Percentiles rank a stretch among this genome's conserved stretches.
Conservation (phyloP, 2,888 invertebrate species). For the Neoaliturus tenellus region DNA sequence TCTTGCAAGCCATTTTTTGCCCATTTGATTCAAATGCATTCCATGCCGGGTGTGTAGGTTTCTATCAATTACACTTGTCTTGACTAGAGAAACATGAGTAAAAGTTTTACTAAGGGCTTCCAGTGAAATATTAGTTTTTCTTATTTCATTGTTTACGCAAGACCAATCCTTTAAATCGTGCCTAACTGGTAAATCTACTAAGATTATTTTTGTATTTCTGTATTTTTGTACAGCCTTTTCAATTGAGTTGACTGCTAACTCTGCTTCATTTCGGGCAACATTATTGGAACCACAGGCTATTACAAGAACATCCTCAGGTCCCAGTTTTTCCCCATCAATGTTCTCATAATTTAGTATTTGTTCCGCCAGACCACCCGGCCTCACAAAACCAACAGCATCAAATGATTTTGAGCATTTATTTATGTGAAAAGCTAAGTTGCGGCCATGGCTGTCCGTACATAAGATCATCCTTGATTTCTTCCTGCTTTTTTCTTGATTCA, state of each 20-base stretch:
- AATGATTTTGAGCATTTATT: background rate
- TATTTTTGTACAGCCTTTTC: background rate
- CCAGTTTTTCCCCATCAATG: background rate
- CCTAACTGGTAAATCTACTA: slow-evolving; percentile 3
- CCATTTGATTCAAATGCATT: no score
- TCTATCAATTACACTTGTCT: no score
- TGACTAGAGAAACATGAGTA: background rate
- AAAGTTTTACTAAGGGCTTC: background rate
- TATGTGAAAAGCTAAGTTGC: background rate
- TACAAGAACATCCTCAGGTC: background rate
- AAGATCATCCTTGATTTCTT: background rate
- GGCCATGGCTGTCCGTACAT: background rate
- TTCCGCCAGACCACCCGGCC: slow-evolving; percentile 20
- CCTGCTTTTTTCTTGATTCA: slow-evolving; percentile 67
- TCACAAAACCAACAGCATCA: slow-evolving; percentile 32
- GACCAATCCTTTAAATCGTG: background rate
- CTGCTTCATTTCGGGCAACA: slow-evolving; percentile 4
- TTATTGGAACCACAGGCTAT: background rate
- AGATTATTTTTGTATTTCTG: background rate
- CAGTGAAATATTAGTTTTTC: background rate
- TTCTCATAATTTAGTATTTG: slow-evolving; percentile 2
- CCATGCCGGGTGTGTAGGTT: no score
- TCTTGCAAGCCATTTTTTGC: no score
- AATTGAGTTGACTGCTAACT: background rate
- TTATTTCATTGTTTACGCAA: background rate